Evolutionary conservation across 2,888 invertebrate species (phyloP), one percentile per base, ranked within the genome.

Genomic region (Melitaea athalia): DNA sequence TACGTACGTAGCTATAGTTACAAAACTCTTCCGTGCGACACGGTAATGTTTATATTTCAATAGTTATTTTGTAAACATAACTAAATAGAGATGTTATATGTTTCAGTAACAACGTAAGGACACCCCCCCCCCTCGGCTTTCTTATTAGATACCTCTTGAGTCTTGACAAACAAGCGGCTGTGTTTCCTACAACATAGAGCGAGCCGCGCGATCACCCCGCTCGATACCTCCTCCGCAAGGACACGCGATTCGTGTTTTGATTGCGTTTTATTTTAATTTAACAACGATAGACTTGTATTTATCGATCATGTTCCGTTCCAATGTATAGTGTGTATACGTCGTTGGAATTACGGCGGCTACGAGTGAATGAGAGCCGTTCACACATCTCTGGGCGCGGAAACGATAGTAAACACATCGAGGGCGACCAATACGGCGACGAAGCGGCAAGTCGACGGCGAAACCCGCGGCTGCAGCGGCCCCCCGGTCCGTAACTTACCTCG

Each of bases 401-500:
- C 57, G 57, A 57, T 57, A 57, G 57, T 57, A 57, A 57, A 42
- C 57, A 57, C 38, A 5, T 31, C 47, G 47, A 10, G 38, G 12
- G 17, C 24, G 31, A 55, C 5, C 17, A 12, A 49, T 5, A 17
- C 7, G 11, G 42, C n/a, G 31, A 24, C 24, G 14, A 47, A 49
- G 17, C 31, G 12, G 50, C 33, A 11, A 33, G 49, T 38, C 76
- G 78, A 73, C 74, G 70, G 75, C 71, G 62, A 49, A 69, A 69
- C 70, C 71, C 72, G 72, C 7, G 24, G 53, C 73, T 75, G 75
- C 74, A 72, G 72, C 75, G 75, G 76, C 80, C 76, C 78, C 80
- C 79, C 78, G 79, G 69, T 66, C 67, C 60, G 70, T 86, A 74
- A 88, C 89, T 88, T 88, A 89, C 72, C 72, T 59, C 55, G 87